Evolutionary conservation across 2,797 vertebrate species (phyloP).

Genomic region (Malacoraja senta): DNA sequence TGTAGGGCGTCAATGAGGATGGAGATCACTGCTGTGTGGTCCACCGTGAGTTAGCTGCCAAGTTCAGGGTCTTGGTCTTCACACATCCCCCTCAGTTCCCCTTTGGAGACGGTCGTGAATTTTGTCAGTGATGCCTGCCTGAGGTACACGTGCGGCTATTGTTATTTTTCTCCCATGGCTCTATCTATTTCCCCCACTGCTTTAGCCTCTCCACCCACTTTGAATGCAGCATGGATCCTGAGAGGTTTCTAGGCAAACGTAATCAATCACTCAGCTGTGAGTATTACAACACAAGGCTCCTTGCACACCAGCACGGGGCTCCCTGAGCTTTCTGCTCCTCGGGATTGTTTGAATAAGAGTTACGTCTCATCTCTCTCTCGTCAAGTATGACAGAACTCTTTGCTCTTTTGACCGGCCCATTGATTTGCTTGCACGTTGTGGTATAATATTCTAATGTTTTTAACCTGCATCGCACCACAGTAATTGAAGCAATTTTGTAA

Average conservation of each 20-base stretch:
- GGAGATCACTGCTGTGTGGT: too few relatives aligned
- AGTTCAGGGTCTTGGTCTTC: too few relatives aligned
- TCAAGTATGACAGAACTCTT: constrained; percentile 28
- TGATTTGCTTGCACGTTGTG: constrained; percentile 18
- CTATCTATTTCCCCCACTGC: neutral
- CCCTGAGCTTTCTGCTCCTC: neutral
- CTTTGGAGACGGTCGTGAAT: too few relatives aligned
- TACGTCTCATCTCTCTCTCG: constrained; percentile 3
- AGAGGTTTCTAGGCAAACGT: neutral
- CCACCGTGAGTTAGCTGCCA: too few relatives aligned
- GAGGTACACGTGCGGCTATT: neutral
- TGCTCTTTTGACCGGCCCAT: constrained; percentile 31
- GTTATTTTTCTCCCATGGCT: neutral
- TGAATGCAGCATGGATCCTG: neutral
- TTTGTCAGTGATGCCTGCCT: too few relatives aligned
- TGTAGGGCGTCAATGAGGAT: too few relatives aligned
- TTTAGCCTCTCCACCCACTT: too few relatives aligned
- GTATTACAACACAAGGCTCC: neutral
- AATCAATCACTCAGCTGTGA: neutral
- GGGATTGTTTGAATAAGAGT: neutral
- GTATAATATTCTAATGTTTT: constrained; percentile 37
- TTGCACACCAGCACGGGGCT: neutral
- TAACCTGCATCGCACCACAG: constrained; percentile 34
- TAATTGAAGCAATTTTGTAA: constrained; percentile 32
- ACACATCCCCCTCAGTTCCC: too few relatives aligned